Percentiles rank a stretch among this genome's conserved stretches.
phyloP scores from a whole-genome alignment of 1,140 invertebrate genomes.

The Scaptodrosophila lebanonensis region DNA sequence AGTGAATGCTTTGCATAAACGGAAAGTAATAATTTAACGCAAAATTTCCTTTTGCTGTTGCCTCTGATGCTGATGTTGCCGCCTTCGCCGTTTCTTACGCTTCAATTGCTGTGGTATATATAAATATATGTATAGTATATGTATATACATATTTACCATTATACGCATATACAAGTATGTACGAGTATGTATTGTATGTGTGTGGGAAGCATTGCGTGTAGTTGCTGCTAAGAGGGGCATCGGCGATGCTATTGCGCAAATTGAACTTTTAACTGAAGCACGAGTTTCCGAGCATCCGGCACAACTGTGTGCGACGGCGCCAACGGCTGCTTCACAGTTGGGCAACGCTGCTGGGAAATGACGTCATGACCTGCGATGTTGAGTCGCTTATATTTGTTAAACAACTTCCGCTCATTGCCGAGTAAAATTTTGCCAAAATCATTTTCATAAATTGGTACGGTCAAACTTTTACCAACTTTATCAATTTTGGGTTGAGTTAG shows the following conservation, averaged over 20 bases:
- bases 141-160: too few relatives aligned
- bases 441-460: conserved; percentile 39
- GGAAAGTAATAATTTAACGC: conserved; percentile 77
- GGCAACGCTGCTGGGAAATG: conserved; percentile 40
- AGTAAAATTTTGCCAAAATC: conserved; percentile 47
- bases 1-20: conserved; percentile 74
- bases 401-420: conserved; percentile 67
- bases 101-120: conserved; percentile 50
- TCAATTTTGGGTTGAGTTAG: too few relatives aligned
- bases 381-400: conserved; percentile 64
- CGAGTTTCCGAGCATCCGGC: conserved; percentile 68
- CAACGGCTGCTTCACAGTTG: conserved; percentile 25
- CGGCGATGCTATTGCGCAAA: conserved; percentile 59
- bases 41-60: conserved; percentile 72
- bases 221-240: conserved; percentile 27
- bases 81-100: conserved; percentile 59
- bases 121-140: too few relatives aligned
- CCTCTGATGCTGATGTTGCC: conserved; percentile 27
- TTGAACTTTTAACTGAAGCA: conserved; percentile 74
- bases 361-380: conserved; percentile 65
- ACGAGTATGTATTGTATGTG: conserved; percentile 11
- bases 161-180: not conserved
- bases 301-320: conserved; percentile 53
- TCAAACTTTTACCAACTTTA: conserved; percentile 39
- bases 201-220: conserved; percentile 38